Evolutionary conservation across 2,113 vertebrate genomes (phyloP).

Genomic region (Aphelocoma coerulescens): DNA sequence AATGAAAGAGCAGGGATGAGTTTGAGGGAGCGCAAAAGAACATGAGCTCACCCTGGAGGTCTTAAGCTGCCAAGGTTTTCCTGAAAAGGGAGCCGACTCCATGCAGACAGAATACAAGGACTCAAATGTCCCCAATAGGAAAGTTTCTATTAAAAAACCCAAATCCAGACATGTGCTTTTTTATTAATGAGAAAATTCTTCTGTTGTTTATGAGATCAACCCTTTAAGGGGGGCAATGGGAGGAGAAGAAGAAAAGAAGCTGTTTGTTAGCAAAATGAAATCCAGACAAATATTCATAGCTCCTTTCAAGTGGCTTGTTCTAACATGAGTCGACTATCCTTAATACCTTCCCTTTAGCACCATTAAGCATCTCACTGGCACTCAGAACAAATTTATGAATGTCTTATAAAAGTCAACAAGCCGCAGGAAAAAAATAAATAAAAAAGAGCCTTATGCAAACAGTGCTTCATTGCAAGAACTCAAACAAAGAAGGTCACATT

Average conservation of each 20-base stretch:
- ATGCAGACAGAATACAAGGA: slow-evolving; percentile 65
- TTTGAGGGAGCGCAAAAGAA: slow-evolving; percentile 37
- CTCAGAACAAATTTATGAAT: slow-evolving; percentile 70
- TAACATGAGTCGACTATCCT: slow-evolving; percentile 63
- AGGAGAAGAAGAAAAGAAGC: slow-evolving; percentile 15
- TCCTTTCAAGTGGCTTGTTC: slow-evolving; percentile 63
- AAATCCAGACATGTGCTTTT: slow-evolving; percentile 68
- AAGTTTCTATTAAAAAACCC: slow-evolving; percentile 74
- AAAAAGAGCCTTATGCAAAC: slow-evolving; percentile 58
- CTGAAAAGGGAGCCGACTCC: slow-evolving; percentile 68
- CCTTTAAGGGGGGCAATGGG: slow-evolving; percentile 2
- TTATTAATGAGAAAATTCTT: slow-evolving; percentile 74
- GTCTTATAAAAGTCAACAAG: slow-evolving; percentile 74
- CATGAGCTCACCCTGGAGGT: slow-evolving; percentile 54
- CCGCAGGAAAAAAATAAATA: slow-evolving; percentile 62
- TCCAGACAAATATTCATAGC: slow-evolving; percentile 75
- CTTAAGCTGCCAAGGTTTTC: slow-evolving; percentile 63
- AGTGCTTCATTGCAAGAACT: slow-evolving; percentile 53
- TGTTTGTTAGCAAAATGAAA: slow-evolving; percentile 65
- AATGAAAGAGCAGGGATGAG: slow-evolving; percentile 20
- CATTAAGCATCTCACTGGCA: slow-evolving; percentile 56
- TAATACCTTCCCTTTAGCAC: slow-evolving; percentile 67
- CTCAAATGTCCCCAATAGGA: slow-evolving; percentile 71
- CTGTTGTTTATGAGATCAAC: slow-evolving; percentile 75
- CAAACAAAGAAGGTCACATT: slow-evolving; percentile 70